Conservation (phyloP, 2,797 vertebrate genomes). For the Acrossocheilus fasciatus region DNA sequence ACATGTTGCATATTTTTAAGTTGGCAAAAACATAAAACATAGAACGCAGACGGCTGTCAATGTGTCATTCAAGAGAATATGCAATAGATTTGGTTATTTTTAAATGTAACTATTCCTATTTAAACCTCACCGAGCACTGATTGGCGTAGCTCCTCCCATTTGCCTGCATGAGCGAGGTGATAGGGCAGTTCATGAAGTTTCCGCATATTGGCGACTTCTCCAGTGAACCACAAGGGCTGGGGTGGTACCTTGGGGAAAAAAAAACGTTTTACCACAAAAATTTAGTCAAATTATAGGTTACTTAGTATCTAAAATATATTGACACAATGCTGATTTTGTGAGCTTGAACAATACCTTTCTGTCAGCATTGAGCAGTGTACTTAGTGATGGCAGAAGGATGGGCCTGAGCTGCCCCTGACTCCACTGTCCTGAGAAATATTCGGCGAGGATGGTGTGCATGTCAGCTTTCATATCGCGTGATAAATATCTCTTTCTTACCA, state of each 20-base stretch:
- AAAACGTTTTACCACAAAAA: background rate
- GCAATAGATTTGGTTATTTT: background rate
- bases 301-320: background rate
- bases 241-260: constrained; percentile 74
- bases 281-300: background rate
- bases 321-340: background rate
- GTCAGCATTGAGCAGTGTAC: constrained; percentile 77
- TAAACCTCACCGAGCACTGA: constrained; percentile 79
- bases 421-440: constrained; percentile 86
- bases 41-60: background rate
- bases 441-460: constrained; percentile 74
- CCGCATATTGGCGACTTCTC: constrained; percentile 76
- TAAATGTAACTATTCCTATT: background rate
- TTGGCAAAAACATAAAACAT: background rate
- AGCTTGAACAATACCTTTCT: constrained; percentile 78
- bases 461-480: constrained; percentile 67
- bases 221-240: constrained; percentile 86
- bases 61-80: background rate
- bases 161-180: constrained; percentile 77
- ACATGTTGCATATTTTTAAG: background rate
- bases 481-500: constrained; percentile 73
- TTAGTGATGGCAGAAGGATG: constrained; percentile 71
- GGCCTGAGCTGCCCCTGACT: constrained; percentile 80
- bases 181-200: constrained; percentile 84
- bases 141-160: constrained; percentile 76